phyloP scores from a whole-genome alignment of 2,797 vertebrate species.

The Kryptopterus vitreolus region DNA sequence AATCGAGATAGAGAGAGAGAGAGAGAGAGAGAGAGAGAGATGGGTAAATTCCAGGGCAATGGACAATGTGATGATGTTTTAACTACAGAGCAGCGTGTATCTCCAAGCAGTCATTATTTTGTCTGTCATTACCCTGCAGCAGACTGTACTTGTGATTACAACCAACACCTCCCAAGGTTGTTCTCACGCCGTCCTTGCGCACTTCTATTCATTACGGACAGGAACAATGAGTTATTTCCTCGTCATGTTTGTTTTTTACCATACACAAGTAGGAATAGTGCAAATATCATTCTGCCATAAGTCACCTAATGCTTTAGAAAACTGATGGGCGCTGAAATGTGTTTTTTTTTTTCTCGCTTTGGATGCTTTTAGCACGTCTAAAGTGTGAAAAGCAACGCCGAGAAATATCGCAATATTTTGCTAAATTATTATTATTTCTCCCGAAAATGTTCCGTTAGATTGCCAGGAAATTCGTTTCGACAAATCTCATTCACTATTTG shows the following conservation, averaged over 20 bases:
- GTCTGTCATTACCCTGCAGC: constrained; percentile 12
- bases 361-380: neutral
- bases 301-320: neutral
- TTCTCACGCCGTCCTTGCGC: neutral
- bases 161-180: neutral
- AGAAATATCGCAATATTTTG: neutral
- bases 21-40: too few species aligned
- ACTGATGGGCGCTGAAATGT: neutral
- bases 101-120: constrained; percentile 21
- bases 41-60: neutral
- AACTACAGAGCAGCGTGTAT: constrained; percentile 14
- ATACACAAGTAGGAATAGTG: neutral
- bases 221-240: neutral
- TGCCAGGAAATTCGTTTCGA: neutral
- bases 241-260: neutral
- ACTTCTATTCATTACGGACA: neutral
- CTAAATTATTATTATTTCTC: neutral
- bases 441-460: neutral
- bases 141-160: constrained; percentile 14
- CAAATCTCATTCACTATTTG: neutral
- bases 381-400: neutral
- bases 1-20: too few species aligned
- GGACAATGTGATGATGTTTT: constrained; percentile 1
- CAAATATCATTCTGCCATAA: neutral
- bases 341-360: neutral